Conservation (phyloP, 30 jellyfish, hydroid and myxozoan species). For the Aurelia aurita complex sp. Pacific region DNA sequence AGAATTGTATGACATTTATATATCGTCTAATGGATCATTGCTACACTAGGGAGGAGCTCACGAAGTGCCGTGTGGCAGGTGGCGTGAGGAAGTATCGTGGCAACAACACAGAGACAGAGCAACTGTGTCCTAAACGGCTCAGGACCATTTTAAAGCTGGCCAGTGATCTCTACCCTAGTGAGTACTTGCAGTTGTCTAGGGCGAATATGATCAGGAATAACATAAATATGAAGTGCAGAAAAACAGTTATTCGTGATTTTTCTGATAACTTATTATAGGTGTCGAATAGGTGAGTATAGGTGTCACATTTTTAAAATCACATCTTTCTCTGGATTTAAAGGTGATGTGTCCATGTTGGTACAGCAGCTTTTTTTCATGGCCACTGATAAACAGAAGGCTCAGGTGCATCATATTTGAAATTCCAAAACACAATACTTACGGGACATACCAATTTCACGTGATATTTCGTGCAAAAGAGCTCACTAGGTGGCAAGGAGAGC, state of each 20-base stretch:
- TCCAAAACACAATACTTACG: no score
- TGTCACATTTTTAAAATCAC: no score
- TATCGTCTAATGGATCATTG: constrained; percentile 65
- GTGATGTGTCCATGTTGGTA: no score
- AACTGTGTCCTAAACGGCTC: constrained; percentile 37
- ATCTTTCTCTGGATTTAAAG: no score
- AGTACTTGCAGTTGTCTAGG: constrained; percentile 36
- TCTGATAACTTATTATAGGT: not conserved
- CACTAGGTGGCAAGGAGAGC: no score
- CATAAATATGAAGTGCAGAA: constrained; percentile 54
- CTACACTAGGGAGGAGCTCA: constrained; percentile 60
- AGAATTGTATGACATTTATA: constrained; percentile 58
- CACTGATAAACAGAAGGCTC: no score
- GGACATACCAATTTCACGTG: no score
- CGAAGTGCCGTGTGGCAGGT: constrained; percentile 51
- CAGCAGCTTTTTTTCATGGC: no score
- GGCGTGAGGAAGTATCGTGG: constrained; percentile 67
- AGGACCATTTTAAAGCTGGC: constrained; percentile 56
- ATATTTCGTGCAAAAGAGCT: no score
- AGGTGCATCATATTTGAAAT: no score
- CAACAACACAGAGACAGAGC: constrained; percentile 61
- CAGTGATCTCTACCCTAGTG: constrained; percentile 46
- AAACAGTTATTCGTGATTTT: constrained; percentile 31
- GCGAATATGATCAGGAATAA: constrained; percentile 56
- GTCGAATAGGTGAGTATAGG: no score